phyloP scores from a whole-genome alignment of 1,140 invertebrate genomes.

The Danaus melanippus region DNA sequence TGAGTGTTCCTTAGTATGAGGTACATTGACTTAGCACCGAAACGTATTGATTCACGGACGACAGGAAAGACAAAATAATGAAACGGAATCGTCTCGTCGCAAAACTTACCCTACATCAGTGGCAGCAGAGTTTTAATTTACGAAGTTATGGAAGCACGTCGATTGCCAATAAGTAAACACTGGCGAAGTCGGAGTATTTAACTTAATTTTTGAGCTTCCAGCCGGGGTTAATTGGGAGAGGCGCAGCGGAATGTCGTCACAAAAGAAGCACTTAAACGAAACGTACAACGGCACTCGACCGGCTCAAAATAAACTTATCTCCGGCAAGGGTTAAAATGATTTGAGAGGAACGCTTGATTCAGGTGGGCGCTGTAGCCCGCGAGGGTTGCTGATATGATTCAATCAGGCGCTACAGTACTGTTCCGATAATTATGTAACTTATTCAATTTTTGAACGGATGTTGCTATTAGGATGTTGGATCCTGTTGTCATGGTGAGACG shows the following conservation, averaged over 20 bases:
- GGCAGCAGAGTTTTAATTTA: slow-evolving; percentile 51
- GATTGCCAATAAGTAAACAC: slow-evolving; percentile 64
- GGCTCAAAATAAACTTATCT: slow-evolving; percentile 71
- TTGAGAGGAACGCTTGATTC: slow-evolving; percentile 49
- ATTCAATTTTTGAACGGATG: slow-evolving; percentile 56
- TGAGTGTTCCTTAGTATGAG: background rate
- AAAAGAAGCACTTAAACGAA: slow-evolving; percentile 69
- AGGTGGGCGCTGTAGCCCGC: slow-evolving; percentile 39
- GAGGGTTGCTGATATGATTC: slow-evolving; percentile 52
- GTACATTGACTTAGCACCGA: slow-evolving; percentile 3
- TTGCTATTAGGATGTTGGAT: background rate
- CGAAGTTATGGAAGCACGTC: slow-evolving; percentile 51
- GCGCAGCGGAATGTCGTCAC: slow-evolving; percentile 58
- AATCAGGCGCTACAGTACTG: slow-evolving; percentile 59
- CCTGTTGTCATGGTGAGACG: background rate
- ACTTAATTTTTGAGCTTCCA: slow-evolving; percentile 66
- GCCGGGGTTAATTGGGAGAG: slow-evolving; percentile 56
- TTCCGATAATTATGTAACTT: slow-evolving; percentile 59
- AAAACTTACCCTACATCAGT: slow-evolving; percentile 36
- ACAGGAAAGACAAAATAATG: slow-evolving; percentile 18
- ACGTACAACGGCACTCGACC: slow-evolving; percentile 48
- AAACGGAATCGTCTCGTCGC: slow-evolving; percentile 24
- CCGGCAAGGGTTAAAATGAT: slow-evolving; percentile 66
- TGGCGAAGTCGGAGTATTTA: slow-evolving; percentile 58
- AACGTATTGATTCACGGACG: slow-evolving; percentile 24